Base-by-base conservation (phyloP, 1,140 invertebrate species). In the Eriocheir sinensis region DNA sequence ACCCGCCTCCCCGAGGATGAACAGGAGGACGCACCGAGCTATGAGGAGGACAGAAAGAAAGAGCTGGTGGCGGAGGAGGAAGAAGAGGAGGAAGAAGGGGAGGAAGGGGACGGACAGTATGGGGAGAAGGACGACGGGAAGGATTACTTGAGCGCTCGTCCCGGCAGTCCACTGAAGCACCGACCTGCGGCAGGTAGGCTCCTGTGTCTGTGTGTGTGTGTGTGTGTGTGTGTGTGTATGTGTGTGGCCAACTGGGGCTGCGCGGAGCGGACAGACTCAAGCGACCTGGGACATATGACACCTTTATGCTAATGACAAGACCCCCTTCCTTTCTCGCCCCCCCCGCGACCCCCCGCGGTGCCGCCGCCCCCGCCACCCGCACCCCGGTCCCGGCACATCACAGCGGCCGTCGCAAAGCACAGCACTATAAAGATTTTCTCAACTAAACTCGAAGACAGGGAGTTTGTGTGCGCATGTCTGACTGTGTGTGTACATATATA, bases 1-100 rank as follows among this genome's bases (percentile, higher is more conserved):
- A 97, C 97, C 91, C 96, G 97, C 91, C 97, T 97, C 96, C 96
- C 97, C 91, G 97, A 97, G 95, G 96, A 97, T 88, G 97, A 97
- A 91, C 95, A 96, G 95, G 89, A 94, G 93, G 89, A 81, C 30
- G 53, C 36, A 21, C 41, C 6, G 34, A 40, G 30, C 9, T 21
- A 72, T 15, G 88, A 41, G 21, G 48, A 34, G 36, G 30, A 34
- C 21, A 72, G 79, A 38, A 48, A 41, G 8, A 30, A 60, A 60
- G 0, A 21, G 38, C 3, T 2, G 8, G 48, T 41, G 17, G 36
- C 9, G 8, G 85, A 89, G 48, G 83, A 86, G 34, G 0, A 38
- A 17, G 92, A 79, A 27, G 83, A 72, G 9, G 48, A 41, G 0
- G 83, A 72, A 0, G 92, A 38, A 30, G 79, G 17, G 17, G 91